Percentiles rank a stretch among this genome's conserved stretches.
These are phyloP conservation scores for Cydia amplana DNA, from an alignment of 1,140 invertebrate species.

Conservation along the genomic window DNA sequence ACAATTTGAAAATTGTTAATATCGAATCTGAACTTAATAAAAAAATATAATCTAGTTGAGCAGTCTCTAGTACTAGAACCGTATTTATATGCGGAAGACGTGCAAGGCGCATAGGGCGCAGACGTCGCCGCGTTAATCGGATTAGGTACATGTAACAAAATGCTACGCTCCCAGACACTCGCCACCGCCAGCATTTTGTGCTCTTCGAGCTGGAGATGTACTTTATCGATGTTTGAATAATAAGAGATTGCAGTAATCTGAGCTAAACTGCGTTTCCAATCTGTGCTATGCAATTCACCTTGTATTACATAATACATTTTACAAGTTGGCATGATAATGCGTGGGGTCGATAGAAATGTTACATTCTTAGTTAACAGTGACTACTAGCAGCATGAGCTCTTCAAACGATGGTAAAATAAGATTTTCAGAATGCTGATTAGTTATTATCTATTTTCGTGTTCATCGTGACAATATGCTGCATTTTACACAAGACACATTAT, in stretches of 20 bases:
- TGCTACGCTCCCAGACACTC: constrained; percentile 58
- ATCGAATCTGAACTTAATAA: constrained; percentile 46
- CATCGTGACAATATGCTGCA: too few species aligned
- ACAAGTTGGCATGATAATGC: too few species aligned
- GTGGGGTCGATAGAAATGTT: too few species aligned
- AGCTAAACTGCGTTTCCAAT: background rate
- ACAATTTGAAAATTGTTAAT: constrained; percentile 38
- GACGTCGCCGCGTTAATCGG: constrained; percentile 67
- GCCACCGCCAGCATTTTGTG: constrained; percentile 47
- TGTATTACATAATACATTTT: background rate
- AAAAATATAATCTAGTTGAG: constrained; percentile 10
- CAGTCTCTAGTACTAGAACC: constrained; percentile 41
- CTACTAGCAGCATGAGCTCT: too few species aligned
- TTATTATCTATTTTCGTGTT: too few species aligned
- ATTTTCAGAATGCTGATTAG: too few species aligned
- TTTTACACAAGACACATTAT: too few species aligned
- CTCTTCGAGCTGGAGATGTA: constrained; percentile 31
- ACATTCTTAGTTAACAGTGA: too few species aligned
- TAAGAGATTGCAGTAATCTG: background rate
- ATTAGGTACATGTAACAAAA: constrained; percentile 72
- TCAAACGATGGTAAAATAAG: too few species aligned
- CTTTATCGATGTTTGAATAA: constrained; percentile 18
- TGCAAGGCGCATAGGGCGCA: constrained; percentile 59
- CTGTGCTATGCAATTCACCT: background rate
- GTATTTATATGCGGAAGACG: constrained; percentile 64